Conservation (phyloP, 1,140 invertebrate genomes). For the Drosophila virilis region DNA sequence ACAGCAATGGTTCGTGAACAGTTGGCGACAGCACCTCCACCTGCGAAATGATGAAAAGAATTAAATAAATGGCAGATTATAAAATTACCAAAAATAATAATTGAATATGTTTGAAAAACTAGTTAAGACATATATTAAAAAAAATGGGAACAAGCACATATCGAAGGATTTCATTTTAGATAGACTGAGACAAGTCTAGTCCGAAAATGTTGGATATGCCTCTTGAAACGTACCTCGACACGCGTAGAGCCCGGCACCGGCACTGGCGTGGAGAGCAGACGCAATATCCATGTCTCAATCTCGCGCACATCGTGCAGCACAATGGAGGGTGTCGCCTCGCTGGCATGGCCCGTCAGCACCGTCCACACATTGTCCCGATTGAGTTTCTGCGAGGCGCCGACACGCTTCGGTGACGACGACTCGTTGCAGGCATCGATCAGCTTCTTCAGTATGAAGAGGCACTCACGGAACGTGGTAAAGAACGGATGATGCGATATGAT, state of each 20-base stretch:
- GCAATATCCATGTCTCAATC: conserved; percentile 99
- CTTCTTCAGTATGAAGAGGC: conserved; percentile 96
- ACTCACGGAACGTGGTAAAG: conserved; percentile 98
- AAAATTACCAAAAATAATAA: conserved; percentile 15
- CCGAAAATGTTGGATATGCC: too few species aligned
- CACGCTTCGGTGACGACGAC: conserved; percentile 93
- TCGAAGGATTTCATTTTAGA: too few species aligned
- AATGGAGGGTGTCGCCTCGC: conserved; percentile 92
- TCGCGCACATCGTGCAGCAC: conserved; percentile 98
- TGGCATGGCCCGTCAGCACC: conserved; percentile 89
- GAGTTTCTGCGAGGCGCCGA: conserved; percentile 93
- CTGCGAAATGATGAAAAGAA: conserved; percentile 25
- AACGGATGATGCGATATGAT: conserved; percentile 99
- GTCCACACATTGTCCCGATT: conserved; percentile 95
- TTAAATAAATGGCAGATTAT: neutral
- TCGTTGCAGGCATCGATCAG: conserved; percentile 99
- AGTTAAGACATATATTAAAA: too few species aligned
- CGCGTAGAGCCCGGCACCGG: conserved; percentile 98
- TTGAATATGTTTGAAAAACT: neutral
- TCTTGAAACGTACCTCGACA: conserved; percentile 89
- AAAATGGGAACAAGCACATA: neutral
- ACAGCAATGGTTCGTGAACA: conserved; percentile 94
- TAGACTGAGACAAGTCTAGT: neutral
- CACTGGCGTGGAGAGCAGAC: conserved; percentile 97
- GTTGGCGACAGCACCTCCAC: conserved; percentile 95